Conservation (phyloP, 2,113 vertebrate genomes). For the Smithornis capensis region DNA sequence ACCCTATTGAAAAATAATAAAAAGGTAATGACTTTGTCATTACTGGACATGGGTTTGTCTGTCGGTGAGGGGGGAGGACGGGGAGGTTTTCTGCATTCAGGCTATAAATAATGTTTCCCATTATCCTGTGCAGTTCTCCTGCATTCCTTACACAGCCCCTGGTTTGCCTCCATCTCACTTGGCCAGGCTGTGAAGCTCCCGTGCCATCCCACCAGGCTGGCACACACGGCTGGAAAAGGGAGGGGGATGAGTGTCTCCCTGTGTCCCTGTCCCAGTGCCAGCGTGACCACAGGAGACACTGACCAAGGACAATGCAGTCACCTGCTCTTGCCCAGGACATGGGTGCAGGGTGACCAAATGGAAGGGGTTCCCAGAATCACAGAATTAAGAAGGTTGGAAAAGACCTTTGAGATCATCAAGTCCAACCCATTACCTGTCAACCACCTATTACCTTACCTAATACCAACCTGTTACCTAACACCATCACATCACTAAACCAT, state of each 20-base stretch:
- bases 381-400: too few relatives aligned
- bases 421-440: too few relatives aligned
- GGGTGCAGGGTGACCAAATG: fast-evolving
- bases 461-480: too few relatives aligned
- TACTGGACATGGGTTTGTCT: slow-evolving; percentile 78
- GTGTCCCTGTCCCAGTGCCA: not conserved
- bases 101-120: slow-evolving; percentile 75
- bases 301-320: not conserved
- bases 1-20: slow-evolving; percentile 82
- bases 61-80: slow-evolving; percentile 13
- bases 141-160: not conserved
- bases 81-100: slow-evolving; percentile 39
- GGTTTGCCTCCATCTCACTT: not conserved
- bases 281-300: not conserved
- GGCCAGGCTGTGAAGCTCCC: not conserved
- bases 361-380: too few relatives aligned
- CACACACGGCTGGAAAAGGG: not conserved
- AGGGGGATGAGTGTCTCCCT: not conserved
- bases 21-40: slow-evolving; percentile 83
- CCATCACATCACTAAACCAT: too few relatives aligned
- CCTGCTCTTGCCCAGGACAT: not conserved
- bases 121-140: slow-evolving; percentile 59
- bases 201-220: not conserved
- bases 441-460: too few relatives aligned
- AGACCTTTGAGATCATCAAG: too few relatives aligned